Percentiles rank a stretch among this genome's conserved stretches.
Evolutionary conservation across 2,113 vertebrate genomes (phyloP).

Genomic region (Lophura nycthemera): DNA sequence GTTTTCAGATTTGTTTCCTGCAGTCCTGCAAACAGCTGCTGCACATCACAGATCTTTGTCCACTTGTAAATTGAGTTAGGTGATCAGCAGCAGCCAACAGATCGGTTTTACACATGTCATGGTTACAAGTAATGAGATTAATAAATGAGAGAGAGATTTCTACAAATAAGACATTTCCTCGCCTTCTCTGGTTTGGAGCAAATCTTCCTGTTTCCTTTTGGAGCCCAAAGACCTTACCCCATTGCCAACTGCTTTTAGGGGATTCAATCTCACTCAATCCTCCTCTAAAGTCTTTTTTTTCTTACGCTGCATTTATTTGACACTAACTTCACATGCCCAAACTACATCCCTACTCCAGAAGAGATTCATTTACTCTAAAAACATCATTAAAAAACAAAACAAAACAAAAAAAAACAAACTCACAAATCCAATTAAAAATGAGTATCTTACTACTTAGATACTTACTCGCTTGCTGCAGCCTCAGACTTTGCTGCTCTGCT

Average conservation of each 20-base stretch:
- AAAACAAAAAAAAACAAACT: background rate
- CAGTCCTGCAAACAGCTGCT: background rate
- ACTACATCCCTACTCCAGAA: accelerated
- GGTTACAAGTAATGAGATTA: background rate
- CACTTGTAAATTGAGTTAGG: background rate
- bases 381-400: too few species aligned
- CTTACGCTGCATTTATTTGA: accelerated
- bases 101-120: background rate
- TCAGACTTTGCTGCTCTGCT: too few species aligned
- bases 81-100: background rate
- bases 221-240: background rate
- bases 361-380: accelerated
- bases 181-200: background rate
- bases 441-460: too few species aligned
- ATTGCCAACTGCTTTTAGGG: background rate
- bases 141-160: background rate
- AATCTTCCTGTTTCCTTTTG: background rate
- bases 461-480: too few species aligned
- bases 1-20: background rate
- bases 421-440: background rate
- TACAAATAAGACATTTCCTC: background rate
- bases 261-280: accelerated
- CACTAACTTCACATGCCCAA: accelerated
- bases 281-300: too few species aligned
- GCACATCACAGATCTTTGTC: background rate